Conservation (phyloP, 2,888 invertebrate species). For the Cheilosia variabilis region DNA sequence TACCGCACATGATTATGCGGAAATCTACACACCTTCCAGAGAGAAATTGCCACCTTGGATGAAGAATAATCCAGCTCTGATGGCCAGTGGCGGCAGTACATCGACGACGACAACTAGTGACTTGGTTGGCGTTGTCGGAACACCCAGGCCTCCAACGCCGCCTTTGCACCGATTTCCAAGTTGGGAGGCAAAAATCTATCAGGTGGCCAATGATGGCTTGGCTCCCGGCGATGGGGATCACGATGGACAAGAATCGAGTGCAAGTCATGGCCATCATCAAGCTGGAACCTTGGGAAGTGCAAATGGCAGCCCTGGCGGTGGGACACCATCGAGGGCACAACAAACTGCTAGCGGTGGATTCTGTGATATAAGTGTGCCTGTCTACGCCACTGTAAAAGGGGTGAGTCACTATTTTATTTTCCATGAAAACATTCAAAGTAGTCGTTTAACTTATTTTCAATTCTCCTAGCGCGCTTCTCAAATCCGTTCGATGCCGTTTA, state of each 20-base stretch:
- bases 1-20: constrained; percentile 93
- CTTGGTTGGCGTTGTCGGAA: constrained; percentile 79
- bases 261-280: constrained; percentile 76
- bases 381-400: constrained; percentile 98
- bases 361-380: constrained; percentile 96
- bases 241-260: constrained; percentile 80
- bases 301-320: constrained; percentile 78
- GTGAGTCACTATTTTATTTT: constrained; percentile 82
- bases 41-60: constrained; percentile 88
- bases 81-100: constrained; percentile 85
- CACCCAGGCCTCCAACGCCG: constrained; percentile 91
- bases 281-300: constrained; percentile 79
- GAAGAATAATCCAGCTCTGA: constrained; percentile 83
- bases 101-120: constrained; percentile 84
- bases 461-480: constrained; percentile 92
- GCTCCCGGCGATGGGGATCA: constrained; percentile 83
- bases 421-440: too few relatives aligned
- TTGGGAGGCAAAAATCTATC: constrained; percentile 98
- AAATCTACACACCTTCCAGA: constrained; percentile 96
- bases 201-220: constrained; percentile 88
- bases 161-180: constrained; percentile 95
- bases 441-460: background rate
- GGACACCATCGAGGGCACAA: constrained; percentile 82
- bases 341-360: constrained; percentile 89
- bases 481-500: constrained; percentile 97